Percentiles rank a stretch among this genome's conserved stretches.
These are phyloP conservation scores for Dromas ardeola DNA, from an alignment of 2,113 vertebrate genomes.

Conservation along the genomic window DNA sequence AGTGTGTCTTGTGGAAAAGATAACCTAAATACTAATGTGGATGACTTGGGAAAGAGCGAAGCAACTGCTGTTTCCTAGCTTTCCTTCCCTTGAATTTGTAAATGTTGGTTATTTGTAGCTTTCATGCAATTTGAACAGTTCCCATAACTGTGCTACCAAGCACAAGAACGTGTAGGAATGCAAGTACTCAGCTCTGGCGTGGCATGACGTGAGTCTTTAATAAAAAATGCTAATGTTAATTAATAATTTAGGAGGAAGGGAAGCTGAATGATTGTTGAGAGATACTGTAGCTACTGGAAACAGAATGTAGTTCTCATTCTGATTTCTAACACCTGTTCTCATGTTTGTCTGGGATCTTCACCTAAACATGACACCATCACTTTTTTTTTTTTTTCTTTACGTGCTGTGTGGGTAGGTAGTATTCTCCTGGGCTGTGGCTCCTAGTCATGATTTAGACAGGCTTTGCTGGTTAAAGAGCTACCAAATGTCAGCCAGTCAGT, in stretches of 20 bases:
- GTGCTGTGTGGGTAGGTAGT: neutral
- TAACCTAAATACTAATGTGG: neutral
- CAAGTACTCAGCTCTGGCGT: neutral
- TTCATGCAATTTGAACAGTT: neutral
- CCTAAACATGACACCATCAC: neutral
- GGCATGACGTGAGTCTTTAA: fast-evolving
- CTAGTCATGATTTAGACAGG: neutral
- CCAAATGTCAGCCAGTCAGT: neutral
- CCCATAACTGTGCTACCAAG: neutral
- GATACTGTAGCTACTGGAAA: neutral
- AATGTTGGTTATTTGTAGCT: neutral
- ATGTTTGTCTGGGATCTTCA: neutral
- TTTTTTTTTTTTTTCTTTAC: neutral
- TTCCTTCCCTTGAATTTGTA: neutral
- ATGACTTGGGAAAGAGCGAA: neutral
- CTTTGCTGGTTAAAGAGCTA: neutral
- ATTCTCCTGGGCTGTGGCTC: neutral
- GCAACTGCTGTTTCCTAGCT: neutral
- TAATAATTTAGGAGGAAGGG: neutral
- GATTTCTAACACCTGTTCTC: neutral
- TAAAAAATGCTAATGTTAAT: neutral
- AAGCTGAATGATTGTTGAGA: neutral
- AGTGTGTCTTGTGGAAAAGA: neutral
- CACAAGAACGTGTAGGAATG: neutral
- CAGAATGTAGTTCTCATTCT: neutral